Percentiles rank a stretch among this genome's conserved stretches.
Conservation (phyloP, 2,797 vertebrate genomes). For the Pseudochirops cupreus region DNA sequence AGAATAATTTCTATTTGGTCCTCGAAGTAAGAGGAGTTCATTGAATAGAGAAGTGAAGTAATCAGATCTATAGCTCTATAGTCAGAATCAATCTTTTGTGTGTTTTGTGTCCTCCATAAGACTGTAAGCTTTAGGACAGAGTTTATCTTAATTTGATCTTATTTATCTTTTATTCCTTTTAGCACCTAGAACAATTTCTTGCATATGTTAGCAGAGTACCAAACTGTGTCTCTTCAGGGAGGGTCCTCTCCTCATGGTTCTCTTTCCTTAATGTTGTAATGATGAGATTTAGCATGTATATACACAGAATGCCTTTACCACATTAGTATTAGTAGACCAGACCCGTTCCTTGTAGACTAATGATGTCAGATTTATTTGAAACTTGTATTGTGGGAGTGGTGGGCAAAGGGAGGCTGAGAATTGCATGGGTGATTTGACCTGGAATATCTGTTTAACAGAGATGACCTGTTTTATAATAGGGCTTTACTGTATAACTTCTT, state of each 20-base stretch:
- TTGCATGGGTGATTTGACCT: neutral
- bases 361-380: neutral
- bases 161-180: neutral
- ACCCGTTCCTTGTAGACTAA: neutral
- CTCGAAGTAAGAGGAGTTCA: neutral
- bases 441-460: neutral
- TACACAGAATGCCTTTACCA: slow-evolving; percentile 27
- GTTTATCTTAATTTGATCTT: neutral
- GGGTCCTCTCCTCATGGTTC: neutral
- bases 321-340: neutral
- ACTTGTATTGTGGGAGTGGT: neutral
- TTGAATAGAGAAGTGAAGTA: neutral
- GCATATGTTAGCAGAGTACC: neutral
- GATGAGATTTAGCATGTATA: neutral
- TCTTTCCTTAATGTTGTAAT: slow-evolving; percentile 56
- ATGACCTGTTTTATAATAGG: neutral
- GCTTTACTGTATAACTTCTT: neutral
- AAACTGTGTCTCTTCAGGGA: slow-evolving; percentile 1
- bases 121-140: neutral
- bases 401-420: neutral
- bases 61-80: neutral
- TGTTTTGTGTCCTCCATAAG: neutral
- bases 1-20: neutral
- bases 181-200: neutral
- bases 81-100: neutral